A percentile compares a stretch with the other conserved stretches of the same genome.
phyloP scores from a whole-genome alignment of 2,113 vertebrate genomes.

The Megaceryle torquata region DNA sequence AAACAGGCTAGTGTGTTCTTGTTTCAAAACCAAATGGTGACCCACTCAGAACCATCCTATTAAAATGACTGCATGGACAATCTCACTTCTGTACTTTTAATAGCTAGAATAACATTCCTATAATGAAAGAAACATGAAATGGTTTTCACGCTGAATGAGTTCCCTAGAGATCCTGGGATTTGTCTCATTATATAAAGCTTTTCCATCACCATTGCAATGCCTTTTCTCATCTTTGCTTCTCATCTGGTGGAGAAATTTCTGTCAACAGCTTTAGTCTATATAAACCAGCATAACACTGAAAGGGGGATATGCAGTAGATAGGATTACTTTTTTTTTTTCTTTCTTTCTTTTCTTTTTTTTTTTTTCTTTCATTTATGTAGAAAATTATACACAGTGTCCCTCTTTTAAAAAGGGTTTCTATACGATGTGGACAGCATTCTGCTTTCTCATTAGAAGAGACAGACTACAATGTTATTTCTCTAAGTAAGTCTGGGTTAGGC shows the following conservation, averaged over 20 bases:
- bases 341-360: slow-evolving; percentile 62
- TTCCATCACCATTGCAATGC: slow-evolving; percentile 54
- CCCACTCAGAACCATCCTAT: slow-evolving; percentile 44
- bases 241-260: slow-evolving; percentile 67
- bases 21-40: slow-evolving; percentile 37
- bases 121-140: slow-evolving; percentile 74
- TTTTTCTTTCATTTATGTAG: slow-evolving; percentile 62
- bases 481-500: slow-evolving; percentile 52
- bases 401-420: slow-evolving; percentile 66
- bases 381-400: slow-evolving; percentile 65
- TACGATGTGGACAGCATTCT: slow-evolving; percentile 43
- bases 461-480: slow-evolving; percentile 67
- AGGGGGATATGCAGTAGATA: slow-evolving; percentile 52
- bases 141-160: slow-evolving; percentile 62
- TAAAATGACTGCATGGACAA: slow-evolving; percentile 63
- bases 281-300: slow-evolving; percentile 52
- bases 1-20: slow-evolving; percentile 34
- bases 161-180: slow-evolving; percentile 71
- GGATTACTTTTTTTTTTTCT: slow-evolving; percentile 64
- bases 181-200: slow-evolving; percentile 76
- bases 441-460: slow-evolving; percentile 66
- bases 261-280: slow-evolving; percentile 66
- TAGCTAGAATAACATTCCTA: slow-evolving; percentile 54
- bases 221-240: slow-evolving; percentile 73
- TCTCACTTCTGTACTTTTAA: slow-evolving; percentile 65